Conservation (phyloP, 1,140 invertebrate genomes). For the Apis laboriosa region DNA sequence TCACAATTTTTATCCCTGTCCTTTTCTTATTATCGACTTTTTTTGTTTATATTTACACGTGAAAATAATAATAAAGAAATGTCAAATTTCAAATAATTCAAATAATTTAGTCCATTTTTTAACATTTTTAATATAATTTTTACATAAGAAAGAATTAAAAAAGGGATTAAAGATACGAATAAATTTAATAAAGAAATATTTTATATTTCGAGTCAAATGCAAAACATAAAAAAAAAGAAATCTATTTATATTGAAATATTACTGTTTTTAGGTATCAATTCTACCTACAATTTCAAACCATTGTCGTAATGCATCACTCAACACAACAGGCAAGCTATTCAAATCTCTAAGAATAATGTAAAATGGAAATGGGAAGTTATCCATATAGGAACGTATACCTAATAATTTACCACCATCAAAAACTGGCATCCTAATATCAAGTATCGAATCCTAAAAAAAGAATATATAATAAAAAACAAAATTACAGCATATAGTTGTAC, state of each 20-base stretch:
- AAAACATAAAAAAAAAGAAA: background rate
- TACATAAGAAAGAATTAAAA: too few species aligned
- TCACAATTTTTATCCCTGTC: too few species aligned
- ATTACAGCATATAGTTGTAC: background rate
- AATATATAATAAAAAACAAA: conserved; percentile 7
- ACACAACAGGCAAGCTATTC: conserved; percentile 90
- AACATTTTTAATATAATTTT: too few species aligned
- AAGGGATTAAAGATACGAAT: background rate
- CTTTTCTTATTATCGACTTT: too few species aligned
- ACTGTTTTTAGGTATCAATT: conserved; percentile 75
- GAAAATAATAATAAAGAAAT: too few species aligned
- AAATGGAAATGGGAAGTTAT: conserved; percentile 99
- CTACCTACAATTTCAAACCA: conserved; percentile 98
- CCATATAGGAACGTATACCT: conserved; percentile 91
- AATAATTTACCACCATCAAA: conserved; percentile 85
- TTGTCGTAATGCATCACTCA: conserved; percentile 97
- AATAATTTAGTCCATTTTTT: too few species aligned
- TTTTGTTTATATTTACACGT: too few species aligned
- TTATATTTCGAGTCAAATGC: too few species aligned
- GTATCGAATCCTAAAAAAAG: conserved; percentile 90
- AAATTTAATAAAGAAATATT: background rate
- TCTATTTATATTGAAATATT: background rate
- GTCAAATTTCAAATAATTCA: too few species aligned
- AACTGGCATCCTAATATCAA: conserved; percentile 92
- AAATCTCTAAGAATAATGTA: conserved; percentile 97